Evolutionary conservation across 2,797 vertebrate genomes (phyloP).

Genomic region (Malurus splendens): DNA sequence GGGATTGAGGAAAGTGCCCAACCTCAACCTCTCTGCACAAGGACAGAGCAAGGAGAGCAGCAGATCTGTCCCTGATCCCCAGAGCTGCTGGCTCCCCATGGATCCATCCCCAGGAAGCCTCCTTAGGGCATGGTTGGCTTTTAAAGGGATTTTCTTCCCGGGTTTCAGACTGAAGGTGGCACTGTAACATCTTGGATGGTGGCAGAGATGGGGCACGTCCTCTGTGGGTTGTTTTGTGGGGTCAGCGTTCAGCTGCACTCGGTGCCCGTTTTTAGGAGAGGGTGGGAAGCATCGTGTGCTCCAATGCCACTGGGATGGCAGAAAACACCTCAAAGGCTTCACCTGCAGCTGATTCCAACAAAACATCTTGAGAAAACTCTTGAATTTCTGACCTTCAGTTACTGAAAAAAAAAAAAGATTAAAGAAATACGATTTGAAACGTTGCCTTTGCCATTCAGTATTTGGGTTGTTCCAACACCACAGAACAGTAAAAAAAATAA

Average conservation of each 20-base stretch:
- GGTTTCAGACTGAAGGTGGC: conserved; percentile 20
- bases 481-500: not conserved
- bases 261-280: not conserved
- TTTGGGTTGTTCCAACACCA: not conserved
- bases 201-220: not conserved
- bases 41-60: not conserved
- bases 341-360: not conserved
- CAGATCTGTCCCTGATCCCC: accelerated
- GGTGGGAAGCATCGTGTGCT: not conserved
- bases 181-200: not conserved
- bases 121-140: not conserved
- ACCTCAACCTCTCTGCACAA: accelerated
- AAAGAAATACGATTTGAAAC: not conserved
- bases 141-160: not conserved
- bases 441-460: not conserved
- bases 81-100: not conserved
- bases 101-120: not conserved
- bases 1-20: not conserved
- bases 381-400: not conserved
- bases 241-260: not conserved
- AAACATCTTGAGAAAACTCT: not conserved
- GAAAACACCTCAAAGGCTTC: not conserved
- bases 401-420: not conserved
- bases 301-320: not conserved
- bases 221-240: not conserved